These are phyloP conservation scores for Sitta europaea DNA, from an alignment of 2,113 vertebrate genomes.

Conservation along the genomic window DNA sequence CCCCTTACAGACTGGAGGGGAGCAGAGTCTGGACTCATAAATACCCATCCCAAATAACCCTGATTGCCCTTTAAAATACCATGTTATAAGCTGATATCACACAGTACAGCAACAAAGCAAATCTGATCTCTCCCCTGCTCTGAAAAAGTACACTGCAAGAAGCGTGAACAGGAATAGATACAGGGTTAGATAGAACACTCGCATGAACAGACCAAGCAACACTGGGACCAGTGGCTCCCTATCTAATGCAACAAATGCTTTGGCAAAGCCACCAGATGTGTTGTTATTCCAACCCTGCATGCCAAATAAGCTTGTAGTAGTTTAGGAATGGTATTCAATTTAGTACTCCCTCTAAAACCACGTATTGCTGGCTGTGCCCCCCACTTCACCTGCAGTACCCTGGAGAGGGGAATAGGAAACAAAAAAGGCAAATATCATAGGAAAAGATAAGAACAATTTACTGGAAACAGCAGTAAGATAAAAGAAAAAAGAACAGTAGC, in stretches of 20 bases:
- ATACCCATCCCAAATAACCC: not conserved
- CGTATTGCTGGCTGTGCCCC: fast-evolving
- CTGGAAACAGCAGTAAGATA: not conserved
- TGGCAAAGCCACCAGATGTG: not conserved
- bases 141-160: not conserved
- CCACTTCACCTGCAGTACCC: not conserved
- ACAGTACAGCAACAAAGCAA: not conserved
- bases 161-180: not conserved
- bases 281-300: not conserved
- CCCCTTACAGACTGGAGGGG: not conserved
- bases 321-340: not conserved
- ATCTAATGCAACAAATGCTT: not conserved
- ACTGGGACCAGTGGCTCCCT: not conserved
- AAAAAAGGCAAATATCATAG: not conserved
- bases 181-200: not conserved
- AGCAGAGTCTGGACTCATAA: not conserved
- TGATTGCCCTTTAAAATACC: not conserved
- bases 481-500: not conserved
- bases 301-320: not conserved
- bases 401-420: not conserved
- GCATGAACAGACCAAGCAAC: not conserved
- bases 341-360: not conserved
- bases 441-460: not conserved
- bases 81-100: not conserved
- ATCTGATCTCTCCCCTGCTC: not conserved